Percentiles rank a stretch among this genome's conserved stretches.
Conservation (phyloP, 2,888 invertebrate species). For the Automeris io region DNA sequence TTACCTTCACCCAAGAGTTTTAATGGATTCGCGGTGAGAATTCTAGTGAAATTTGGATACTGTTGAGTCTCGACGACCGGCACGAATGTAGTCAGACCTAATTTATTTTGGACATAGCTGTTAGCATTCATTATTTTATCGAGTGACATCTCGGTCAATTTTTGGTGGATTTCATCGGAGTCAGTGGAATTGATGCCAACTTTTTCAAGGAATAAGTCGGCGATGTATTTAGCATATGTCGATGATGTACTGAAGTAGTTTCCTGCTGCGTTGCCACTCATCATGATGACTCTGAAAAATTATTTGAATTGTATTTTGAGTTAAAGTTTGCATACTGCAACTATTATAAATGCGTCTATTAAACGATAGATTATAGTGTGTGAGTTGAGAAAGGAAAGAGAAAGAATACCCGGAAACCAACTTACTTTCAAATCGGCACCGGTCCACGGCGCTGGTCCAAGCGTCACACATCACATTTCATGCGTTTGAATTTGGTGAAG, state of each 20-base stretch:
- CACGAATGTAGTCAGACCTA: conserved; percentile 16
- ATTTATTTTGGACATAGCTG: conserved; percentile 10
- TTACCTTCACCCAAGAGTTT: conserved; percentile 18
- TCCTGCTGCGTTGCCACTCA: conserved; percentile 21
- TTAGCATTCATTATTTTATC: conserved; percentile 29
- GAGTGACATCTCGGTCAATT: conserved; percentile 15
- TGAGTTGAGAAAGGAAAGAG: too few relatives aligned
- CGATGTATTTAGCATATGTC: conserved; percentile 15
- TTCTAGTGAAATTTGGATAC: conserved; percentile 14
- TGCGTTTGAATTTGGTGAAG: too few relatives aligned
- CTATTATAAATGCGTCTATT: too few relatives aligned
- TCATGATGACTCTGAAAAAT: conserved; percentile 15
- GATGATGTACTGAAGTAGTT: conserved; percentile 18
- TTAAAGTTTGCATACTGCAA: background rate
- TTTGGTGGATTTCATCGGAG: conserved; percentile 14
- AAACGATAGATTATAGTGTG: too few relatives aligned
- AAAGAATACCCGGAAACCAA: too few relatives aligned
- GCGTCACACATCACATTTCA: too few relatives aligned
- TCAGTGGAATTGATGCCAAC: conserved; percentile 41
- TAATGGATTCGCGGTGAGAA: conserved; percentile 23
- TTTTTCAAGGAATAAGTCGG: conserved; percentile 23
- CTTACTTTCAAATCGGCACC: too few relatives aligned
- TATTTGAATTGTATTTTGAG: background rate
- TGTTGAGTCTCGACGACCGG: conserved; percentile 19
- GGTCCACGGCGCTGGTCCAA: too few relatives aligned